These are phyloP conservation scores for Sminthurinus aureus DNA, from an alignment of 2,888 invertebrate species.

Conservation along the genomic window DNA sequence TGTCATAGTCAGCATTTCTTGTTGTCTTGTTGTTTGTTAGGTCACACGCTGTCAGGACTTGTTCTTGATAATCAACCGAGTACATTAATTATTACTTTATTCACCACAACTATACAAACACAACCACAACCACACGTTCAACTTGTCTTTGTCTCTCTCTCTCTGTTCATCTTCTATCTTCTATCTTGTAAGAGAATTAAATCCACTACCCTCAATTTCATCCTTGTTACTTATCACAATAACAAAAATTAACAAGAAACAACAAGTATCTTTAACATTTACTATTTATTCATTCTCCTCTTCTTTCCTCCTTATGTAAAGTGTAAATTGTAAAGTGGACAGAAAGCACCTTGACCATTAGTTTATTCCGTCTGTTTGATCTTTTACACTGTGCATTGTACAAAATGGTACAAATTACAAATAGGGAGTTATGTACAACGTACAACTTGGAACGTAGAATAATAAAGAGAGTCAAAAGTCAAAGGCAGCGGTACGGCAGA, in stretches of 20 bases:
- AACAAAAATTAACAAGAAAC: background rate
- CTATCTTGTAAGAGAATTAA: background rate
- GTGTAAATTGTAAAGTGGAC: too few species aligned
- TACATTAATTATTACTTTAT: constrained; percentile 3
- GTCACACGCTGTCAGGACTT: constrained; percentile 15
- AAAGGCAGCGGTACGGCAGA: too few species aligned
- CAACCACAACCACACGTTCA: background rate
- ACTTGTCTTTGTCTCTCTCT: constrained; percentile 2
- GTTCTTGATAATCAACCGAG: background rate
- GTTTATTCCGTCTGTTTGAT: too few species aligned
- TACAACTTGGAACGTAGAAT: too few species aligned
- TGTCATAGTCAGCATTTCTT: background rate
- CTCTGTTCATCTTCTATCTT: too few species aligned
- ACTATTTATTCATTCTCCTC: too few species aligned
- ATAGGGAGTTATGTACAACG: too few species aligned
- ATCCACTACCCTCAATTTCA: background rate
- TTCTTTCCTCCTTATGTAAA: too few species aligned
- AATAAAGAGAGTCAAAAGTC: too few species aligned
- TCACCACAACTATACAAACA: background rate
- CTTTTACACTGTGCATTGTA: too few species aligned
- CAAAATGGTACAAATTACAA: too few species aligned
- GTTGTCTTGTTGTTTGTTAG: background rate
- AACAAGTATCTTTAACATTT: background rate
- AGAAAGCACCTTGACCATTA: too few species aligned
- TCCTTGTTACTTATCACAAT: background rate